These are phyloP conservation scores for Mastigias papua DNA, from an alignment of 30 jellyfish, hydroid and myxozoan genomes.

Conservation along the genomic window DNA sequence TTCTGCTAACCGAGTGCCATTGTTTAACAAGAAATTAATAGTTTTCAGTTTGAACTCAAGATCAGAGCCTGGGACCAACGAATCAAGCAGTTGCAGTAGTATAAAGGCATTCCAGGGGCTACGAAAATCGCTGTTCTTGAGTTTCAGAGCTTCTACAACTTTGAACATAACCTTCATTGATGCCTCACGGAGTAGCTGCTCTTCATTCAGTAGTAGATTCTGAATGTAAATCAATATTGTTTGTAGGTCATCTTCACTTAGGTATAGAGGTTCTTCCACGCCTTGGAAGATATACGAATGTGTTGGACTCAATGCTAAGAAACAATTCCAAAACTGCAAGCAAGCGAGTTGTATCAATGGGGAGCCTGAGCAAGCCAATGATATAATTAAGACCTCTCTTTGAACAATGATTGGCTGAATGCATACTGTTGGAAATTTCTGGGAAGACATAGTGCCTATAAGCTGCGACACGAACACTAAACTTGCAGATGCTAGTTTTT, in stretches of 20 bases:
- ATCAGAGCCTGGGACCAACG: background rate
- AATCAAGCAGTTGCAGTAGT: slow-evolving; percentile 1
- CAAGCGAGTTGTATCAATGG: slow-evolving; percentile 47
- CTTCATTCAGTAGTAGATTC: slow-evolving; percentile 39
- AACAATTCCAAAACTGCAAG: slow-evolving; percentile 33
- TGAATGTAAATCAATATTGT: slow-evolving; percentile 25
- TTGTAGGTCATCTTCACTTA: slow-evolving; percentile 10
- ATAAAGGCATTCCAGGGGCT: slow-evolving; percentile 60
- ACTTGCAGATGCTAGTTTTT: slow-evolving; percentile 29
- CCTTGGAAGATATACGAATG: background rate
- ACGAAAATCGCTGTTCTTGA: background rate
- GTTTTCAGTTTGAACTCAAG: slow-evolving; percentile 13
- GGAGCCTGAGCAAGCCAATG: slow-evolving; percentile 35
- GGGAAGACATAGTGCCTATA: background rate
- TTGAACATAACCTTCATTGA: background rate
- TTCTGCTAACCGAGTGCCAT: background rate
- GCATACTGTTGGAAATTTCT: background rate
- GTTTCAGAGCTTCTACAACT: slow-evolving; percentile 6
- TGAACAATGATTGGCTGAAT: slow-evolving; percentile 1
- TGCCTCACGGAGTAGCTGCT: background rate
- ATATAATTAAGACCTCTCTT: slow-evolving; percentile 12
- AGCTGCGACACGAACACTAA: slow-evolving; percentile 42
- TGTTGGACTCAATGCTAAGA: background rate
- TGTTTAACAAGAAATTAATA: background rate
- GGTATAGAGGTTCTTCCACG: background rate